A percentile compares a stretch with the other conserved stretches of the same genome.
Evolutionary conservation across 2,888 invertebrate species (phyloP).

Genomic region (Pegoplata infirma): DNA sequence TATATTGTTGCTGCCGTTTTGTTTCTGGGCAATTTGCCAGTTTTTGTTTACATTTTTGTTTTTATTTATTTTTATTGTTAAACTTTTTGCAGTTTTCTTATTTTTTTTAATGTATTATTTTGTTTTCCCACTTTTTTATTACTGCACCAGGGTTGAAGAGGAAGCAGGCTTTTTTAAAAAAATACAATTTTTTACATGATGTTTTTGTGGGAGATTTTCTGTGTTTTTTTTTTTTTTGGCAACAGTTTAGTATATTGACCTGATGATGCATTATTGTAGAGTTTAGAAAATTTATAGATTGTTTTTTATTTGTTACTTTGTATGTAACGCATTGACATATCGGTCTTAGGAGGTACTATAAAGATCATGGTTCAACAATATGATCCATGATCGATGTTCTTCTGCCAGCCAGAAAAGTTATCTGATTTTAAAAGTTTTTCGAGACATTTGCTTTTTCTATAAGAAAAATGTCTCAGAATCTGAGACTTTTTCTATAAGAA

Average conservation of each 20-base stretch:
- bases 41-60: conserved; percentile 70
- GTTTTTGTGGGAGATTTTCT: conserved; percentile 12
- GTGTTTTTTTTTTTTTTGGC: too few relatives aligned
- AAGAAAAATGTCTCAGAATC: too few relatives aligned
- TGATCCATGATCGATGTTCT: too few relatives aligned
- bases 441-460: too few relatives aligned
- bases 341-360: too few relatives aligned
- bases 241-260: conserved; percentile 19
- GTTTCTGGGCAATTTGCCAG: conserved; percentile 69
- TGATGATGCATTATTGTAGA: not conserved
- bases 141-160: conserved; percentile 3
- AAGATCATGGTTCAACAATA: too few relatives aligned
- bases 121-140: conserved; percentile 40
- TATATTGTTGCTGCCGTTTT: conserved; percentile 48
- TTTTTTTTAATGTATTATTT: not conserved
- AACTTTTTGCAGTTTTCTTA: conserved; percentile 23
- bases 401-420: too few relatives aligned
- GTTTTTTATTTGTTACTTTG: not conserved
- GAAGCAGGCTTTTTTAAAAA: not conserved
- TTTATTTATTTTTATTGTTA: conserved; percentile 50
- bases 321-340: not conserved
- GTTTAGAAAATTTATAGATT: not conserved
- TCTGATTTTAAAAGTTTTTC: too few relatives aligned
- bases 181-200: conserved; percentile 25
- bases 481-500: too few relatives aligned